Conservation (phyloP, 2,888 invertebrate genomes). For the Tridacna crocea region DNA sequence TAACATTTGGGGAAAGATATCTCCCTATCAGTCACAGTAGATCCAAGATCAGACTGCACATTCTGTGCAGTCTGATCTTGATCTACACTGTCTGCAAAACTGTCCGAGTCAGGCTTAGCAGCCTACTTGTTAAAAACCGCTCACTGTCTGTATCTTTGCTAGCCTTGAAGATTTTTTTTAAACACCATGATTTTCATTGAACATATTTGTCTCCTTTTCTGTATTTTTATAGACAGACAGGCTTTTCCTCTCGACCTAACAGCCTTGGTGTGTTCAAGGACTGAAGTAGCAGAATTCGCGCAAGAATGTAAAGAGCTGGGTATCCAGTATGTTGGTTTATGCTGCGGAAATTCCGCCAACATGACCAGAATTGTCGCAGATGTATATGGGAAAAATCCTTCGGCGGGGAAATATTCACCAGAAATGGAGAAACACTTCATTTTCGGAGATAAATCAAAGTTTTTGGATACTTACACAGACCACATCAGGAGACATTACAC, state of each 20-base stretch:
- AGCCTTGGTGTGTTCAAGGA: conserved; percentile 65
- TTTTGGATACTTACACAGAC: conserved; percentile 45
- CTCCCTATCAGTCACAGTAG: not conserved
- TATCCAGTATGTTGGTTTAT: conserved; percentile 78
- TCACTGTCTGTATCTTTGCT: too few relatives aligned
- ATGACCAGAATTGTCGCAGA: conserved; percentile 74
- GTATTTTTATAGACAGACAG: conserved; percentile 58
- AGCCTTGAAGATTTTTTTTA: too few relatives aligned
- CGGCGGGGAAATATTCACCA: conserved; percentile 69
- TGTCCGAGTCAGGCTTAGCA: too few relatives aligned
- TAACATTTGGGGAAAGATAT: not conserved
- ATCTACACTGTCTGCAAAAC: too few relatives aligned
- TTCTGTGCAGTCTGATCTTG: too few relatives aligned
- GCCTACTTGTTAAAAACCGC: too few relatives aligned
- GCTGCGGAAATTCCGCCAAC: conserved; percentile 78
- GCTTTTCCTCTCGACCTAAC: conserved; percentile 73
- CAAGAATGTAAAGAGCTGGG: conserved; percentile 70
- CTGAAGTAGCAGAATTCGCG: conserved; percentile 75
- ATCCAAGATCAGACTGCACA: too few relatives aligned
- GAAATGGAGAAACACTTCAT: conserved; percentile 68
- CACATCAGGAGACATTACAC: not conserved
- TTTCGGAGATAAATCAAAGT: conserved; percentile 59
- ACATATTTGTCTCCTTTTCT: not conserved
- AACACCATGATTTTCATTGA: not conserved
- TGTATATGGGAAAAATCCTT: conserved; percentile 70